phyloP scores from a whole-genome alignment of 2,113 vertebrate genomes.

The Chaetura pelagica region DNA sequence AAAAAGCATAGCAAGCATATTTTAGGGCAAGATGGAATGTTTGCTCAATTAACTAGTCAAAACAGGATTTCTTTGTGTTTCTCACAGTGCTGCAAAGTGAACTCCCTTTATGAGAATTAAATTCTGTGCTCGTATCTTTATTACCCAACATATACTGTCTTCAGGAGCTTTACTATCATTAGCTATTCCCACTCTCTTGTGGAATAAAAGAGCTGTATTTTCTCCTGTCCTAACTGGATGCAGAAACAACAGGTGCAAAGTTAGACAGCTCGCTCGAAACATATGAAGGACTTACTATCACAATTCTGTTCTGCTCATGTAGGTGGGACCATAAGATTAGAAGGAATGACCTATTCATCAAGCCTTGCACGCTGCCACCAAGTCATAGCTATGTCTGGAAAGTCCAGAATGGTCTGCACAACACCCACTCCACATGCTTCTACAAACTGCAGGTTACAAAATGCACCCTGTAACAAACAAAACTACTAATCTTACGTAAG shows the following conservation, averaged over 20 bases:
- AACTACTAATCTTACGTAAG: neutral
- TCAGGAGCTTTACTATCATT: neutral
- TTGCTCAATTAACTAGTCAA: conserved; percentile 66
- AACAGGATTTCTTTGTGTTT: conserved; percentile 63
- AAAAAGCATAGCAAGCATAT: conserved; percentile 66
- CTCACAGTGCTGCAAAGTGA: conserved; percentile 8
- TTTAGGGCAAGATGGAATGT: conserved; percentile 67
- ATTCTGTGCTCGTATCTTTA: neutral
- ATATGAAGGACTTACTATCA: neutral
- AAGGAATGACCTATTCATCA: neutral
- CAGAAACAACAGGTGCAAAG: neutral
- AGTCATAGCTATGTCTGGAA: neutral
- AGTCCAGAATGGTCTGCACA: neutral
- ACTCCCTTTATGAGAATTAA: conserved; percentile 31
- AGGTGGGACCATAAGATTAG: neutral
- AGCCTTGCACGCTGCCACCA: neutral
- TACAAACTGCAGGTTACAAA: neutral
- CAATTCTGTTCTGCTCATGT: neutral
- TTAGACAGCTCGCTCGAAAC: neutral
- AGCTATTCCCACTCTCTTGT: neutral
- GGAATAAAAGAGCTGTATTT: neutral
- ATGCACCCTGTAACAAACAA: neutral
- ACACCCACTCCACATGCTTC: neutral
- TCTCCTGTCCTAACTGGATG: neutral
- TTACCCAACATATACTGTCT: neutral